Conservation (phyloP, 1,140 invertebrate species). For the Ganaspis sp. region DNA sequence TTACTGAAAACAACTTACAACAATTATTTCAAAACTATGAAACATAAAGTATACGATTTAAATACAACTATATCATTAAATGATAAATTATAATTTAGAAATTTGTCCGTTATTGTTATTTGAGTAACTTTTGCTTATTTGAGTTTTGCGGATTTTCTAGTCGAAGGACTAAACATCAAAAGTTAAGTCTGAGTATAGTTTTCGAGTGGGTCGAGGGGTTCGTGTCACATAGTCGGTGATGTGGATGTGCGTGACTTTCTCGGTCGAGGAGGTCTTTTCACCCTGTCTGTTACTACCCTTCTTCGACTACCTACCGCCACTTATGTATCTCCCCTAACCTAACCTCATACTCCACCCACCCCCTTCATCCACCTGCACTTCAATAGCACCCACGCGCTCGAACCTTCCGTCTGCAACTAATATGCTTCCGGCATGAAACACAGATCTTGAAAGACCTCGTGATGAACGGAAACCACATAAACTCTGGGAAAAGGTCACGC, state of each 20-base stretch:
- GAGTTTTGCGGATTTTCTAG: background rate
- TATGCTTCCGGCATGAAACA: constrained; percentile 31
- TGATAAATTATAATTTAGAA: no score
- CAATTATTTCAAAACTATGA: no score
- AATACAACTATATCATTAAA: no score
- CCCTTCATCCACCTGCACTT: constrained; percentile 28
- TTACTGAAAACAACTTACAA: no score
- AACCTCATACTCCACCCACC: constrained; percentile 15
- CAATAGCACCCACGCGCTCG: constrained; percentile 24
- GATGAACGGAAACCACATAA: constrained; percentile 14
- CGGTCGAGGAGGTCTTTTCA: constrained; percentile 18
- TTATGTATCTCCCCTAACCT: constrained; percentile 48
- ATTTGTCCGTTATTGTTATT: no score
- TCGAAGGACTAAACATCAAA: background rate
- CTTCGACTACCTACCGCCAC: constrained; percentile 35
- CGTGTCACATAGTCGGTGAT: constrained; percentile 23
- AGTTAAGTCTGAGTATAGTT: background rate
- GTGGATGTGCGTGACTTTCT: constrained; percentile 49
- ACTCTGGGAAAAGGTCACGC: constrained; percentile 4
- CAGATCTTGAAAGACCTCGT: background rate
- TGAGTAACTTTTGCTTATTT: no score
- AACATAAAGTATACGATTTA: no score
- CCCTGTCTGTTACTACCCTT: constrained; percentile 34
- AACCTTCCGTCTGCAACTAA: constrained; percentile 35
- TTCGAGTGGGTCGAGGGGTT: constrained; percentile 6